These are phyloP conservation scores for Porites divaricata DNA, from an alignment of 92 coral and sea anemone species.

Conservation along the genomic window DNA sequence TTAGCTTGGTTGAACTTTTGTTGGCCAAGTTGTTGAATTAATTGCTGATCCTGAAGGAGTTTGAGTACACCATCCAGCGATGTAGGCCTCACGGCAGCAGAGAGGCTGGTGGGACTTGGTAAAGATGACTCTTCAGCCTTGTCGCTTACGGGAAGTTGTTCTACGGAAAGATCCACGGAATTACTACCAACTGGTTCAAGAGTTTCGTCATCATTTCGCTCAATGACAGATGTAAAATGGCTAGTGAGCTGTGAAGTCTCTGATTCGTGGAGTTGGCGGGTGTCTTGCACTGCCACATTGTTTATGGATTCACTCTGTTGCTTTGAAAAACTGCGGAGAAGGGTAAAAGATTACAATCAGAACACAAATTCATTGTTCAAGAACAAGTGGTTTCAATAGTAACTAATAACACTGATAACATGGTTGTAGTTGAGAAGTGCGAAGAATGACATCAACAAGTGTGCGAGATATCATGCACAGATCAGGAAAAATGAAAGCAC, in stretches of 20 bases:
- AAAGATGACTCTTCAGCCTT: conserved; percentile 1
- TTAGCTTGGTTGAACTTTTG: conserved; percentile 62
- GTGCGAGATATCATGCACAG: too few species aligned
- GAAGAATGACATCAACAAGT: too few species aligned
- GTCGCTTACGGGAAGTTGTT: background rate
- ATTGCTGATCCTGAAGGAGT: conserved; percentile 89
- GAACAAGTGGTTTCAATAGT: too few species aligned
- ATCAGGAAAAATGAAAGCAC: too few species aligned
- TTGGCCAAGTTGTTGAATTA: conserved; percentile 84
- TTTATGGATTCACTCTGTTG: background rate
- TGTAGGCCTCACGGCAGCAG: conserved; percentile 46
- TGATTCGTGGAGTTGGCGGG: background rate
- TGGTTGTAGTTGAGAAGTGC: too few species aligned
- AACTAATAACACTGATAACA: too few species aligned
- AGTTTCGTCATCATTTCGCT: conserved; percentile 1
- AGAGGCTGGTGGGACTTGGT: background rate
- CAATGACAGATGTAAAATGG: background rate
- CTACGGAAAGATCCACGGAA: background rate
- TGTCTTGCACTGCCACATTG: conserved; percentile 8
- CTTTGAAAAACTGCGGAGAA: conserved; percentile 4
- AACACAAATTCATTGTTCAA: too few species aligned
- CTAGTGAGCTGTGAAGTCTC: background rate
- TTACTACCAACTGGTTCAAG: background rate
- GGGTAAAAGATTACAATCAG: too few species aligned
- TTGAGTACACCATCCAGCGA: conserved; percentile 86